Percentiles rank a stretch among this genome's conserved stretches.
Evolutionary conservation across 2,113 vertebrate species (phyloP).

Genomic region (Alligator mississippiensis): DNA sequence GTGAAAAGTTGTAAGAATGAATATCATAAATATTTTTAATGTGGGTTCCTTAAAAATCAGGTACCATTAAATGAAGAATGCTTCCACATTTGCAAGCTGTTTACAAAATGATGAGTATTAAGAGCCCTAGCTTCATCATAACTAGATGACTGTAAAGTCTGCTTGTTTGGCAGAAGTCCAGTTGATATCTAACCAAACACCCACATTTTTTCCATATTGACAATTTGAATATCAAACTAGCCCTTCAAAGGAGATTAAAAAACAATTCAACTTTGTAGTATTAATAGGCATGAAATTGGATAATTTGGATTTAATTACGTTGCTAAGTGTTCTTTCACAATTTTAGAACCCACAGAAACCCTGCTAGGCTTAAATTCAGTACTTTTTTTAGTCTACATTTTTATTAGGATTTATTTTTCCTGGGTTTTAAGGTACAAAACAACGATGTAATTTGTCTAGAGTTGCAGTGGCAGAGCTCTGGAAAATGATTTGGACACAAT

Average conservation of each 20-base stretch:
- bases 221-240: slow-evolving; percentile 74
- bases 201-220: slow-evolving; percentile 39
- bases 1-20: not conserved
- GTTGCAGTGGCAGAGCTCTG: slow-evolving; percentile 24
- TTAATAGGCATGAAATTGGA: slow-evolving; percentile 75
- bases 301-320: slow-evolving; percentile 75
- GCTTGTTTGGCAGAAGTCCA: slow-evolving; percentile 44
- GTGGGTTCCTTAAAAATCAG: not conserved
- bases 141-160: not conserved
- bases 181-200: slow-evolving; percentile 54
- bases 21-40: not conserved
- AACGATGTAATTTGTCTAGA: not conserved
- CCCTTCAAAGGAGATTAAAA: slow-evolving; percentile 72
- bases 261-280: slow-evolving; percentile 68
- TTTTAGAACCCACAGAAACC: slow-evolving; percentile 61
- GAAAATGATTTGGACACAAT: slow-evolving; percentile 37
- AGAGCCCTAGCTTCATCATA: not conserved
- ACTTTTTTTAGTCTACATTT: slow-evolving; percentile 26
- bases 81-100: not conserved
- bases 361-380: slow-evolving; percentile 57
- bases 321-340: slow-evolving; percentile 58
- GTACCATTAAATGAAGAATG: not conserved
- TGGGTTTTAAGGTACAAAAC: not conserved
- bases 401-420: not conserved
- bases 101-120: not conserved